Evolutionary conservation across 2,113 vertebrate species (phyloP).

Genomic region (Eidolon helvum): DNA sequence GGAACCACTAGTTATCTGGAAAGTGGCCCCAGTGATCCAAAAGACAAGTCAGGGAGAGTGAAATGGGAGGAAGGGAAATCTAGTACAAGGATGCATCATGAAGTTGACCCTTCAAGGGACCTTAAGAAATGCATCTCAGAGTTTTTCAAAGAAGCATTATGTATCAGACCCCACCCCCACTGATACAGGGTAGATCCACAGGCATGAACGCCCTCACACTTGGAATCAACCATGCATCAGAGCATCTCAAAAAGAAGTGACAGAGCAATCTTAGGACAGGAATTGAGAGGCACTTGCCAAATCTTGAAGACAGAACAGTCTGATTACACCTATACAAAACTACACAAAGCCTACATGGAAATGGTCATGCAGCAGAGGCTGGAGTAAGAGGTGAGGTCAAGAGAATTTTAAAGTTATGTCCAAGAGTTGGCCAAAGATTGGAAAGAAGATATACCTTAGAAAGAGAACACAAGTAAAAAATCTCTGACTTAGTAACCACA

Average conservation of each 20-base stretch:
- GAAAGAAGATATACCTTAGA: no score
- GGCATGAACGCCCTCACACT: background rate
- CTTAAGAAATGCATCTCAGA: background rate
- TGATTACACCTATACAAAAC: background rate
- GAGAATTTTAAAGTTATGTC: background rate
- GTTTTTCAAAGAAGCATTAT: background rate
- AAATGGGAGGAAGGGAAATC: background rate
- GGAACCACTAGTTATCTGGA: background rate
- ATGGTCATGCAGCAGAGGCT: background rate
- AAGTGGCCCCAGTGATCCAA: background rate
- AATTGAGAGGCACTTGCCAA: fast-evolving
- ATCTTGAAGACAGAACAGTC: background rate
- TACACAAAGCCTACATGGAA: no score
- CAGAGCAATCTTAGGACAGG: background rate
- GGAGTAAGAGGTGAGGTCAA: background rate
- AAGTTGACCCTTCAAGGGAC: background rate
- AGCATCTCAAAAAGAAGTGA: background rate
- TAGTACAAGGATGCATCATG: background rate
- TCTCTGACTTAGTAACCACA: background rate
- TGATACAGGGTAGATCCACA: background rate
- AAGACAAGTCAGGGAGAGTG: background rate
- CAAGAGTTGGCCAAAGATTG: background rate
- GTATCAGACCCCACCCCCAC: background rate
- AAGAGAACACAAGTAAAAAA: background rate
- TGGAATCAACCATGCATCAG: background rate